A percentile compares a stretch with the other conserved stretches of the same genome.
These are phyloP conservation scores for Drosophila dives DNA, from an alignment of 2,888 invertebrate genomes.

Conservation along the genomic window DNA sequence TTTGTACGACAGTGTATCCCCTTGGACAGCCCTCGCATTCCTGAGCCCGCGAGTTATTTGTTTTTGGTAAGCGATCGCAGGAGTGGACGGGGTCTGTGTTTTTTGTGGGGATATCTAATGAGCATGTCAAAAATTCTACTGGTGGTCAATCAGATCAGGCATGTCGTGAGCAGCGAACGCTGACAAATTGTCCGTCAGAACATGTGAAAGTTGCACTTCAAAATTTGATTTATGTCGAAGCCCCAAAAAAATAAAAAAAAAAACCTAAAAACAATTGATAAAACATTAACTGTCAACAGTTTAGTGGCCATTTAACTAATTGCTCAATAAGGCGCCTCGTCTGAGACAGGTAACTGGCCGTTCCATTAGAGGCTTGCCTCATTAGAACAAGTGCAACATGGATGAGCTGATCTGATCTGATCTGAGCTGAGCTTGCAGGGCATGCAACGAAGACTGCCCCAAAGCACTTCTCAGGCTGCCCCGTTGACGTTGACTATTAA, in stretches of 20 bases:
- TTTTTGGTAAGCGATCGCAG: constrained; percentile 38
- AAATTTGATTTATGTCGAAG: constrained; percentile 60
- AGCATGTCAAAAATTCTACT: constrained; percentile 79
- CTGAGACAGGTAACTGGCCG: constrained; percentile 23
- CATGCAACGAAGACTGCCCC: constrained; percentile 48
- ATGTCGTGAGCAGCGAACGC: constrained; percentile 35
- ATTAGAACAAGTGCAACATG: constrained; percentile 75
- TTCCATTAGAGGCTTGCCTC: constrained; percentile 23
- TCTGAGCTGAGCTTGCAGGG: constrained; percentile 34
- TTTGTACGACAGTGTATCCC: constrained; percentile 13
- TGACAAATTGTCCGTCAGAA: constrained; percentile 65
- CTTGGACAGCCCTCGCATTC: constrained; percentile 66
- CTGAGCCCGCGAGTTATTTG: constrained; percentile 68
- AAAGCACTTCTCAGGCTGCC: constrained; percentile 56
- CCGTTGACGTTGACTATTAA: constrained; percentile 62
- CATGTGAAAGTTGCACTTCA: constrained; percentile 66
- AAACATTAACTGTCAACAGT: constrained; percentile 72
- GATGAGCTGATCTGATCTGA: not conserved
- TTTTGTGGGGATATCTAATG: constrained; percentile 49
- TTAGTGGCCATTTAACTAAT: constrained; percentile 68
- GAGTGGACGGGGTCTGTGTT: not conserved
- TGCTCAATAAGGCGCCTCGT: constrained; percentile 67
- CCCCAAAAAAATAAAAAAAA: not conserved
- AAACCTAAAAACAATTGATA: constrained; percentile 30
- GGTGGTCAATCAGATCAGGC: constrained; percentile 47